A percentile compares a stretch with the other conserved stretches of the same genome.
Conservation (phyloP, 2,113 vertebrate genomes). For the Piaya cayana region DNA sequence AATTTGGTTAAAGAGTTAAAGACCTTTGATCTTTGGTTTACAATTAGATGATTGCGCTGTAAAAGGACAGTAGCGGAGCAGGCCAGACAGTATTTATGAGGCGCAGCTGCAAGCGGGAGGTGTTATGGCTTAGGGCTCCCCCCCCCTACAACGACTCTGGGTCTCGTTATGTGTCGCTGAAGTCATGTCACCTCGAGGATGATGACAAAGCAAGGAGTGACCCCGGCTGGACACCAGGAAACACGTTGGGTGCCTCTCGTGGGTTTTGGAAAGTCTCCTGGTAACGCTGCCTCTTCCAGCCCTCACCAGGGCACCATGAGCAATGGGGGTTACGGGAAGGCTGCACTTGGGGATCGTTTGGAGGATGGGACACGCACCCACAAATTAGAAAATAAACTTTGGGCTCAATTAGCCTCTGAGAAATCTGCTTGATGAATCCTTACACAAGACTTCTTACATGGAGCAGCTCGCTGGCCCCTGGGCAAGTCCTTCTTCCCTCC, state of each 20-base stretch:
- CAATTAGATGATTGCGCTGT: constrained; percentile 81
- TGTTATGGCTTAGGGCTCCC: constrained; percentile 43
- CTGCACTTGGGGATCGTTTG: neutral
- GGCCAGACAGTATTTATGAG: constrained; percentile 69
- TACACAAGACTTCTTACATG: accelerated
- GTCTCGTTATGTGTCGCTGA: neutral
- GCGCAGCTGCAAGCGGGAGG: constrained; percentile 54
- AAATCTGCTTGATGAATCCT: no score
- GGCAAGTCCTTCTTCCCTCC: neutral
- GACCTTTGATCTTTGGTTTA: constrained; percentile 93
- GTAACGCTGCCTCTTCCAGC: neutral
- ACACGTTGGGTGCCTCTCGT: neutral
- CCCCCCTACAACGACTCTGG: neutral
- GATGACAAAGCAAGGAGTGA: neutral
- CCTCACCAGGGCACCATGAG: neutral
- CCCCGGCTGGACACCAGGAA: neutral
- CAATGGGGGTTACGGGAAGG: neutral
- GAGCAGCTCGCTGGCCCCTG: neutral
- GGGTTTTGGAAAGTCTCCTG: neutral
- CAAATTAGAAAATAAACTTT: neutral
- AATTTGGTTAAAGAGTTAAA: constrained; percentile 99
- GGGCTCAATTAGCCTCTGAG: neutral
- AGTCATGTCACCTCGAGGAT: neutral
- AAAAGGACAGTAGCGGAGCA: constrained; percentile 69
- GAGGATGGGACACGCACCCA: neutral